Percentiles rank a stretch among this genome's conserved stretches.
Conservation (phyloP, 2,113 vertebrate species). For the Bungarus multicinctus region DNA sequence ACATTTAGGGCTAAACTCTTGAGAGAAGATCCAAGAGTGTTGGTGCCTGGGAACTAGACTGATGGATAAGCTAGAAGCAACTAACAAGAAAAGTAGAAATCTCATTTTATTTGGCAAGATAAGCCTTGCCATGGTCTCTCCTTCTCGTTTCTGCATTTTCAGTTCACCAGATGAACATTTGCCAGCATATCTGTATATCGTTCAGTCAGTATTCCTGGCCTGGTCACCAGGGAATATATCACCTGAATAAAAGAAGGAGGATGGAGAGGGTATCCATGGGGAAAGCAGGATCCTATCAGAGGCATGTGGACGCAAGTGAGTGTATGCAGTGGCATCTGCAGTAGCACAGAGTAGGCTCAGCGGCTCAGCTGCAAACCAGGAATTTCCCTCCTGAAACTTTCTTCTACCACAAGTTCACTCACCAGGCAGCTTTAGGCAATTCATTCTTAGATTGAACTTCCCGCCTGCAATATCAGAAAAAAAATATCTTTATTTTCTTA, state of each 20-base stretch:
- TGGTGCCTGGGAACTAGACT: not conserved
- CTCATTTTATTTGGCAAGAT: not conserved
- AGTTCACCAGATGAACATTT: not conserved
- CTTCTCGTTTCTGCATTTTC: not conserved
- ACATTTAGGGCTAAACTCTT: not conserved
- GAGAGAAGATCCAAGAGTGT: not conserved
- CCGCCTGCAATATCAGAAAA: not conserved
- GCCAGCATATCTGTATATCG: constrained; percentile 47
- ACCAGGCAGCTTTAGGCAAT: not conserved
- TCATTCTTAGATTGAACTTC: not conserved
- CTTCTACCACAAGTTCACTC: not conserved
- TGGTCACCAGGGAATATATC: constrained; percentile 58
- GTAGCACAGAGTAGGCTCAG: not conserved
- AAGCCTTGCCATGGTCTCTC: not conserved
- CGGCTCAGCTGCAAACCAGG: not conserved
- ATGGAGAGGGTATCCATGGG: constrained; percentile 43
- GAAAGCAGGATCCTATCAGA: constrained; percentile 31
- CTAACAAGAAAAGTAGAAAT: not conserved
- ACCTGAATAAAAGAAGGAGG: constrained; percentile 59
- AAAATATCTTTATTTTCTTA: not conserved
- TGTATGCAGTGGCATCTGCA: constrained; percentile 15
- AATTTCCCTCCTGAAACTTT: not conserved
- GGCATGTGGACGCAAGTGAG: constrained; percentile 49
- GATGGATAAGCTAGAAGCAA: not conserved
- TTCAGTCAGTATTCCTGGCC: constrained; percentile 58